Percentiles rank a stretch among this genome's conserved stretches.
Evolutionary conservation across 2,113 vertebrate genomes (phyloP).

Genomic region (Corythornis cristatus): DNA sequence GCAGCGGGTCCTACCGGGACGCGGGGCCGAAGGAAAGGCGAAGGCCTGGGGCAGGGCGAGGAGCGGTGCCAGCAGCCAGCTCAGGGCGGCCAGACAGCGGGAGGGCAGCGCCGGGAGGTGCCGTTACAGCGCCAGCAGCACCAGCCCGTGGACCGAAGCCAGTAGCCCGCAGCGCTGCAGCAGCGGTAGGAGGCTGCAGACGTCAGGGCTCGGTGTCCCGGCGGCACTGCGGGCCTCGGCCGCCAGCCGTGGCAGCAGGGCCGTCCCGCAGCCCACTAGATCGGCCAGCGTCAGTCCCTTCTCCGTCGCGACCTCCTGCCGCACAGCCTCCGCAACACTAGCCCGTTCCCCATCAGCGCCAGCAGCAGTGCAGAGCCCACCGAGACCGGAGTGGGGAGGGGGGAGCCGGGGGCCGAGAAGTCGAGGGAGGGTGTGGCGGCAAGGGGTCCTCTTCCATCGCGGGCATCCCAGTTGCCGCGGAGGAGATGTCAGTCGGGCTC

Average conservation of each 20-base stretch:
- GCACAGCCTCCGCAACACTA: constrained; percentile 53
- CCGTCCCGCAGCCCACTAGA: constrained; percentile 64
- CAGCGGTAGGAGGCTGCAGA: constrained; percentile 57
- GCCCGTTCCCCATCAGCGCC: constrained; percentile 62
- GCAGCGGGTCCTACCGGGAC: background rate
- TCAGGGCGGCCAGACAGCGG: background rate
- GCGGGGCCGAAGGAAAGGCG: background rate
- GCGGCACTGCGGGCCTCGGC: constrained; percentile 8
- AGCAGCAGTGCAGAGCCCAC: constrained; percentile 47
- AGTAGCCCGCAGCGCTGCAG: constrained; percentile 62
- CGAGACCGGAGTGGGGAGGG: background rate
- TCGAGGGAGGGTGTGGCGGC: background rate
- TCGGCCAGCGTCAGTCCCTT: constrained; percentile 74
- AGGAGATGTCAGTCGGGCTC: no score
- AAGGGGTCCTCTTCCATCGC: constrained; percentile 31
- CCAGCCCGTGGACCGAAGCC: background rate
- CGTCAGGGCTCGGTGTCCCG: background rate
- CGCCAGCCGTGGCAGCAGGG: constrained; percentile 56
- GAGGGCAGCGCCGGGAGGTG: background rate
- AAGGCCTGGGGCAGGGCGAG: background rate
- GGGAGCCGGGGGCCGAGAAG: background rate
- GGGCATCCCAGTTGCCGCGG: no score
- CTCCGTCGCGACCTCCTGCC: constrained; percentile 15
- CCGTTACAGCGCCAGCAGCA: background rate
- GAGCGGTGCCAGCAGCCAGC: background rate